phyloP scores from a whole-genome alignment of 2,797 vertebrate genomes.

The Pangasius mekongensis region DNA sequence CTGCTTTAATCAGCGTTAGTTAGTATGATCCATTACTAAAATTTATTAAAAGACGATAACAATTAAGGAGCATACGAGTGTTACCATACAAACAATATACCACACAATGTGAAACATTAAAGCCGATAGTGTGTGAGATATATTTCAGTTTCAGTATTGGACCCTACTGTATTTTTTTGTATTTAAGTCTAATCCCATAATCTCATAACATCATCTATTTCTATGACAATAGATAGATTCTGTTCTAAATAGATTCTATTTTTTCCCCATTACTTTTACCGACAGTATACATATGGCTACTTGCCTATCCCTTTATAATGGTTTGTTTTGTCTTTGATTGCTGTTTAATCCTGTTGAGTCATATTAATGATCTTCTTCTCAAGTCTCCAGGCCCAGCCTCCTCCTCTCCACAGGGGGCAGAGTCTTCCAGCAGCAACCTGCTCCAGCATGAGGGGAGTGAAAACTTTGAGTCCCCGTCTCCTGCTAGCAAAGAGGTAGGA shows the following conservation, averaged over 20 bases:
- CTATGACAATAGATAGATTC: not conserved
- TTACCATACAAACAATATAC: not conserved
- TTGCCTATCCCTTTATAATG: not conserved
- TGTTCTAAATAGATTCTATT: too few relatives aligned
- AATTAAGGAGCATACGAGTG: too few relatives aligned
- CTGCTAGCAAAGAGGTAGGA: conserved; percentile 86
- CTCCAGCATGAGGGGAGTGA: conserved; percentile 80
- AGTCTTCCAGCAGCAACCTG: conserved; percentile 82
- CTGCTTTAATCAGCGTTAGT: not conserved
- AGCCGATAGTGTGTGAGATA: not conserved
- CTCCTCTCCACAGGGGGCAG: conserved; percentile 88
- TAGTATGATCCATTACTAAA: too few relatives aligned
- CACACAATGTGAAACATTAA: too few relatives aligned
- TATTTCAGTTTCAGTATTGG: not conserved
- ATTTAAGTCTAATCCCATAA: not conserved
- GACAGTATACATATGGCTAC: not conserved
- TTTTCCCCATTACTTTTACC: not conserved
- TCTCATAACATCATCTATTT: not conserved
- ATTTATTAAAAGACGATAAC: not conserved
- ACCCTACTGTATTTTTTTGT: not conserved
- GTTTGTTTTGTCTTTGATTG: not conserved
- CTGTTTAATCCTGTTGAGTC: not conserved
- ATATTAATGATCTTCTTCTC: conserved; percentile 47
- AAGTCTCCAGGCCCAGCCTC: conserved; percentile 88
- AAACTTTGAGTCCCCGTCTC: conserved; percentile 76